These are phyloP conservation scores for Tetraneura akinire DNA, from an alignment of 1,140 invertebrate genomes.

Conservation along the genomic window DNA sequence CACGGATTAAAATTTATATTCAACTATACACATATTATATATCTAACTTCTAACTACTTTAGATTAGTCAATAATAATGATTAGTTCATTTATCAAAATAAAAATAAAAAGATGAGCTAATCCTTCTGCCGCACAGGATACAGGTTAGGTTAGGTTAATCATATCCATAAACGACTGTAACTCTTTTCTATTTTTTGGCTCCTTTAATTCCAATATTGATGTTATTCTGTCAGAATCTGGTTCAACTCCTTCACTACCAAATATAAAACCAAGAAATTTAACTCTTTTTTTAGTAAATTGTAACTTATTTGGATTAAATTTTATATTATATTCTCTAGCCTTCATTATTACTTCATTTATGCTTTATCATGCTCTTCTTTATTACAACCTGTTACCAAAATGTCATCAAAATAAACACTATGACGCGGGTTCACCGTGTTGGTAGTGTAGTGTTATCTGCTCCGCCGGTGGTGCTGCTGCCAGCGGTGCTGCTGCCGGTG, in stretches of 20 bases:
- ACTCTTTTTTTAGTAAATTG: constrained; percentile 56
- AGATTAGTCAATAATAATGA: too few relatives aligned
- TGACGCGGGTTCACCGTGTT: too few relatives aligned
- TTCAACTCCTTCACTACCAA: constrained; percentile 56
- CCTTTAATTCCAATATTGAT: constrained; percentile 57
- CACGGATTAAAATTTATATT: too few relatives aligned
- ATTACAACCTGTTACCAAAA: not conserved
- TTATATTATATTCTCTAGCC: constrained; percentile 53
- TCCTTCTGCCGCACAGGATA: too few relatives aligned
- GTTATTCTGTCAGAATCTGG: constrained; percentile 56
- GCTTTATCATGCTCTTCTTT: constrained; percentile 21
- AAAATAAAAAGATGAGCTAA: too few relatives aligned
- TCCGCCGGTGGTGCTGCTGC: too few relatives aligned
- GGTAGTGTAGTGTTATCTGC: too few relatives aligned
- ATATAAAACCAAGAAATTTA: constrained; percentile 58
- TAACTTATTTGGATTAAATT: constrained; percentile 59
- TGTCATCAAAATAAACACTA: constrained; percentile 56
- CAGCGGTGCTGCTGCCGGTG: too few relatives aligned
- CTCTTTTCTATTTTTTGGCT: constrained; percentile 56
- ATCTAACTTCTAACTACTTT: too few relatives aligned
- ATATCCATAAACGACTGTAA: constrained; percentile 59
- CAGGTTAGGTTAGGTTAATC: too few relatives aligned
- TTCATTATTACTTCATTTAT: not conserved
- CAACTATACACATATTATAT: too few relatives aligned
- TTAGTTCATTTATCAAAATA: too few relatives aligned